These are phyloP conservation scores for Oryzias sinensis DNA, from an alignment of 2,797 vertebrate species.

Conservation along the genomic window DNA sequence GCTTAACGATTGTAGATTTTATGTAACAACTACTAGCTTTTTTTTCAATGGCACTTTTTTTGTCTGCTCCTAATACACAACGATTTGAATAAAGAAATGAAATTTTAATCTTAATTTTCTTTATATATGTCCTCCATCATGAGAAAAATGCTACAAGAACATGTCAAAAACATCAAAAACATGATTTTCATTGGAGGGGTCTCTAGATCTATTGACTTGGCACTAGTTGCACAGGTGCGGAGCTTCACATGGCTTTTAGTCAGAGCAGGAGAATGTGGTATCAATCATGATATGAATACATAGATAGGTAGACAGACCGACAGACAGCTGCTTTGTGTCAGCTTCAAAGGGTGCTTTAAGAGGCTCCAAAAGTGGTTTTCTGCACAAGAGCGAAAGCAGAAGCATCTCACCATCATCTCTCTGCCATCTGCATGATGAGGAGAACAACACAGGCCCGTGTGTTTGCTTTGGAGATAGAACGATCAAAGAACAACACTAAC, in stretches of 20 bases:
- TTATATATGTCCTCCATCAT: too few species aligned
- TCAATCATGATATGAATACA: conserved; percentile 3
- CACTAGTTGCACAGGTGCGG: conserved; percentile 35
- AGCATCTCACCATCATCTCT: conserved; percentile 70
- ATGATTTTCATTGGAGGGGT: too few species aligned
- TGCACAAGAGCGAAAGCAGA: conserved; percentile 66
- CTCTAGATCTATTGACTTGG: conserved; percentile 50
- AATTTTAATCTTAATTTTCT: too few species aligned
- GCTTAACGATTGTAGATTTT: too few species aligned
- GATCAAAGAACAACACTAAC: conserved; percentile 79
- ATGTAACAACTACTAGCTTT: too few species aligned
- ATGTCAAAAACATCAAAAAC: too few species aligned
- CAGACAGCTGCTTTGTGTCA: conserved; percentile 57
- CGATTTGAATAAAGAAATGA: too few species aligned
- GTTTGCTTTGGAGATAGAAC: conserved; percentile 78
- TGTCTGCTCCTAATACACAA: too few species aligned
- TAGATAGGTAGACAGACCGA: conserved; percentile 18
- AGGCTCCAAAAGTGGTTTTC: conserved; percentile 66
- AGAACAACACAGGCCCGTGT: conserved; percentile 70
- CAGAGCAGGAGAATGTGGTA: background rate
- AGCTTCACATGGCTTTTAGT: conserved; percentile 32
- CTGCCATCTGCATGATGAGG: conserved; percentile 63
- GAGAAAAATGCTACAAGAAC: too few species aligned
- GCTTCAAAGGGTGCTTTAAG: conserved; percentile 77
- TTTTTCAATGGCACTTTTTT: too few species aligned